These are phyloP conservation scores for Adoxophyes honmai DNA, from an alignment of 1,140 invertebrate species.

Conservation along the genomic window DNA sequence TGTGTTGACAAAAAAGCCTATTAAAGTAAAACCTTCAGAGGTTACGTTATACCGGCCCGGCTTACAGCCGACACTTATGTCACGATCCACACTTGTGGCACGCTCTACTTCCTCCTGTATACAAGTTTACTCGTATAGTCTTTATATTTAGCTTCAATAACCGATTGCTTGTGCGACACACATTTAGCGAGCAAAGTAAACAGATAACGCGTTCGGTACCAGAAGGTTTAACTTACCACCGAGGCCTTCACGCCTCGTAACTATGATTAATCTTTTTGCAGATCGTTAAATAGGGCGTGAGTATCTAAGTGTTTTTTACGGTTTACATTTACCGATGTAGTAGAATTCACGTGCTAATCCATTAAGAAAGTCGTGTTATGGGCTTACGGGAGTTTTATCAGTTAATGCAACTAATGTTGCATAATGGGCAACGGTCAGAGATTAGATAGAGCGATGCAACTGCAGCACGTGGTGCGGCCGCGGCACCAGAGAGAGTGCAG, in stretches of 20 bases:
- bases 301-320: too few species aligned
- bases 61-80: not conserved
- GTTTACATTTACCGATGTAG: too few species aligned
- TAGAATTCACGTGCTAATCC: too few species aligned
- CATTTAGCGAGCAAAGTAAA: not conserved
- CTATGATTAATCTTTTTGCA: too few species aligned
- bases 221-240: not conserved
- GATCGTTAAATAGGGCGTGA: too few species aligned
- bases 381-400: slow-evolving; percentile 6
- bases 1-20: not conserved
- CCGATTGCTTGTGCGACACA: not conserved
- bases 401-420: not conserved
- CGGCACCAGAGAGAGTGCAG: not conserved
- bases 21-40: not conserved
- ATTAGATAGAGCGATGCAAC: slow-evolving; percentile 4
- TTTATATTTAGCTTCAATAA: not conserved
- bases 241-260: too few species aligned
- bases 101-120: not conserved
- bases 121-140: not conserved
- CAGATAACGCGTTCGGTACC: not conserved
- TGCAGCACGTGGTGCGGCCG: slow-evolving; percentile 16
- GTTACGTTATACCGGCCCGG: not conserved
- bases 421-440: not conserved
- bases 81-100: not conserved
- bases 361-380: too few species aligned